phyloP scores from a whole-genome alignment of 92 coral and sea anemone genomes.

The Bergia puertoricense region DNA sequence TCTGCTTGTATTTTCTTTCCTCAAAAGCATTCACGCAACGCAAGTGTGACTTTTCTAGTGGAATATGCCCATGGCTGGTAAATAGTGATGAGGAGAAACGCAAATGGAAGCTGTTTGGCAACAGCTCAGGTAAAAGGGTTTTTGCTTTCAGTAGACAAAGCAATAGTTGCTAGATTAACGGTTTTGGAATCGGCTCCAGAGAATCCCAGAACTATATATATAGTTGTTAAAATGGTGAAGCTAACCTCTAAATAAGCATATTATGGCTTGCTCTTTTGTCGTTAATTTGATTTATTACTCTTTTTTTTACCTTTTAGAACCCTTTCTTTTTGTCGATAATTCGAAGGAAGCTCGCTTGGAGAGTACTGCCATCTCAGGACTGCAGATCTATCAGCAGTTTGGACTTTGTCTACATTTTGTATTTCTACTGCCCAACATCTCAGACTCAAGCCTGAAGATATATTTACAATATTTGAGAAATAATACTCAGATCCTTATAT shows the following conservation, averaged over 20 bases:
- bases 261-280: too few species aligned
- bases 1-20: neutral
- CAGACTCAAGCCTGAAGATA: constrained; percentile 14
- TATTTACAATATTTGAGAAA: neutral
- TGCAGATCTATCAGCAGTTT: constrained; percentile 17
- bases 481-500: neutral
- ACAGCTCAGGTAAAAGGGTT: neutral
- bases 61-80: constrained; percentile 12
- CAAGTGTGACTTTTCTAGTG: neutral
- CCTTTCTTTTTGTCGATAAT: constrained; percentile 4
- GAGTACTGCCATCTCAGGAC: constrained; percentile 12
- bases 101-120: neutral
- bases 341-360: constrained; percentile 11
- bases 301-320: neutral
- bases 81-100: neutral
- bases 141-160: too few species aligned
- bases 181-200: too few species aligned
- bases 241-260: too few species aligned
- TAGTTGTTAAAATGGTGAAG: too few species aligned
- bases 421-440: constrained; percentile 13
- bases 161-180: too few species aligned
- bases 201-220: too few species aligned
- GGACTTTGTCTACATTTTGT: constrained; percentile 15
- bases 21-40: constrained; percentile 8
- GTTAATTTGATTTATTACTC: neutral